Percentiles rank a stretch among this genome's conserved stretches.
Evolutionary conservation across 2,888 invertebrate genomes (phyloP).

Genomic region (Poecilus cupreus): DNA sequence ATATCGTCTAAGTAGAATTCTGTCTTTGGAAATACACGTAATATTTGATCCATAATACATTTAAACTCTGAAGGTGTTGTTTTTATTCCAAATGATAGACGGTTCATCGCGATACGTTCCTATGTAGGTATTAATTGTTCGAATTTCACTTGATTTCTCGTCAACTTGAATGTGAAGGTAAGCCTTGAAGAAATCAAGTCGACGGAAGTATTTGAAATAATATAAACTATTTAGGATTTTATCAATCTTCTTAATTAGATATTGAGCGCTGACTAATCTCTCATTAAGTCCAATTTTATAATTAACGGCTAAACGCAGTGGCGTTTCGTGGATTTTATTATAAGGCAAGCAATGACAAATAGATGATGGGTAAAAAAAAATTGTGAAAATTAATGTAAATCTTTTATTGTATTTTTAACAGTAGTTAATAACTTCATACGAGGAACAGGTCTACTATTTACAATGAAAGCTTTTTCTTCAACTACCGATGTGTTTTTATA

Average conservation of each 20-base stretch:
- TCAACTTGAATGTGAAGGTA: constrained; percentile 64
- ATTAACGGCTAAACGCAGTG: no score
- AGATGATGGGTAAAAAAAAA: no score
- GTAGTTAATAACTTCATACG: no score
- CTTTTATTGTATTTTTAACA: no score
- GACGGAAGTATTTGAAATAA: constrained; percentile 63
- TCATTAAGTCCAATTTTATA: constrained; percentile 64
- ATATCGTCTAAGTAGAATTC: constrained; percentile 54
- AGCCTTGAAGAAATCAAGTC: constrained; percentile 65
- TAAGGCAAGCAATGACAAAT: no score
- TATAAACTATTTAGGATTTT: constrained; percentile 63
- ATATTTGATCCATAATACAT: constrained; percentile 61
- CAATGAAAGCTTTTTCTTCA: no score
- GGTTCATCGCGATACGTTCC: constrained; percentile 63
- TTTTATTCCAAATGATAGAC: constrained; percentile 63
- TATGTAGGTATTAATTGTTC: constrained; percentile 64
- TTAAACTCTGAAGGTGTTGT: constrained; percentile 63
- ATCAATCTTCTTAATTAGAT: constrained; percentile 61
- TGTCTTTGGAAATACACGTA: constrained; percentile 60
- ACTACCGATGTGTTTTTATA: no score
- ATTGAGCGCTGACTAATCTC: constrained; percentile 61
- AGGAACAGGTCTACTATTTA: no score
- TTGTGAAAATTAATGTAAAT: no score
- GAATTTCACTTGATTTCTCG: constrained; percentile 61
- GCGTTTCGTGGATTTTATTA: no score